Evolutionary conservation across 1,140 invertebrate genomes (phyloP), one percentile per base, ranked within the genome.

Genomic region (Tribolium madens): DNA sequence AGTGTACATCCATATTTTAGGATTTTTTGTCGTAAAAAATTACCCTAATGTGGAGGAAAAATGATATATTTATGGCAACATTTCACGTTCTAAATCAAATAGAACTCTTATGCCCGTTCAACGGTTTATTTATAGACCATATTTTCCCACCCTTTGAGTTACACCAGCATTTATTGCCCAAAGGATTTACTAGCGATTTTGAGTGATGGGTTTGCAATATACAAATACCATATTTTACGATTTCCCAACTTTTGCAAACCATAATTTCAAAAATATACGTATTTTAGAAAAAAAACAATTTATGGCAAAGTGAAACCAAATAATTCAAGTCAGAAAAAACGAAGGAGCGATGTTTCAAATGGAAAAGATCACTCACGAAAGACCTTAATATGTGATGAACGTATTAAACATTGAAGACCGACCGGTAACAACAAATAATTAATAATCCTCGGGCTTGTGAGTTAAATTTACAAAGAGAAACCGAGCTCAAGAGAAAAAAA

Each of bases 41-140:
- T 64, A 33, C 57, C 26, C 57, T 64, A 64, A 64, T 64, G 57
- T 64, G 21, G 17, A 64, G 26, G 21, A 31, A 33, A 48, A 72
- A 52, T 72, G 70, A 72, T 50, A 72, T 72, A 72, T 72, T 72
- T 52, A 52, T 31, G 70, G 52, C 70, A 72, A 21, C 46, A 31
- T 72, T 50, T 31, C 21, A 46, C n/a, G 47, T 31, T 72, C 70
- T 52, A 50, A 72, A 72, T 72, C 70, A 72, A 72, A 72, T 52
- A 72, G 47, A 48, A 52, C 70, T 72, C 70, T 72, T 72, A 52
- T 52, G 36, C 46, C 18, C 70, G 70, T 72, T 50, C 13, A 72
- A 50, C 50, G 47, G 70, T 52, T 72, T 72, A 72, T 72, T 72
- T 72, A 72, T 72, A 50, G 70, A 31, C 70, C 70, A 72, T 72